Base-by-base conservation (phyloP, 2,888 invertebrate species). In the Tetrapedia diversipes region DNA sequence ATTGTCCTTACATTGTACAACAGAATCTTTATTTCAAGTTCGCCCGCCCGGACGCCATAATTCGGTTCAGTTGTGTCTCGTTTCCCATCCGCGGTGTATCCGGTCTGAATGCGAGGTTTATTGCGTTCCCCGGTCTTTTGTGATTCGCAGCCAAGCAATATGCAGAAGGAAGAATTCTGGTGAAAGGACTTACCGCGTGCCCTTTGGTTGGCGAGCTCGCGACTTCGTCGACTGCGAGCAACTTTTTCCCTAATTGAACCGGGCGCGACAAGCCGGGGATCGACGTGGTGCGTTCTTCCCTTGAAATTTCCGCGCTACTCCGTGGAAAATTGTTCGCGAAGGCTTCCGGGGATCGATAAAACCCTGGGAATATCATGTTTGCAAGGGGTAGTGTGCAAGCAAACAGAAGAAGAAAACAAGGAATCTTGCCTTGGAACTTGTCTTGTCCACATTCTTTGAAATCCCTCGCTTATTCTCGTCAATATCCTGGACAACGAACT, bases 51-150 rank as follows among this genome's bases (percentile, higher is more conserved):
- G 73, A 53, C 45, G 59, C 11, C 10, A 59, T 47, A 60, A 47
- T 59, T 22, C 49, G n/a, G 56, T 61, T 56, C 57, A 7, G 19
- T 54, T 41, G 49, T 66, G 39, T 66, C 32, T 29, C 56, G 41
- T 61, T 56, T 45, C 29, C 56, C 45, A 34, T 56, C 49, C 32
- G 39, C 37, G 7, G 29, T 34, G 39, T 49, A 60, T 59, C 59
- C 41, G 6, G 41, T 41, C 24, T 29, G 43, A 22, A 56, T n/a
- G 34, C 16, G n/a, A 67, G 43, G 37, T 76, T 74, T 76, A 74
- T 76, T 76, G 76, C 74, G 39, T 67, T 45, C n/a, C 34, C 37
- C 34, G 51, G 37, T 24, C 61, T 63, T 67, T 74, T 63, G 56
- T 67, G 63, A 41, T 34, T 39, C 32, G 29, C 22, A 16, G 56